Base-by-base conservation (phyloP, 2,888 invertebrate species). In the Ceratothoa steindachneri region DNA sequence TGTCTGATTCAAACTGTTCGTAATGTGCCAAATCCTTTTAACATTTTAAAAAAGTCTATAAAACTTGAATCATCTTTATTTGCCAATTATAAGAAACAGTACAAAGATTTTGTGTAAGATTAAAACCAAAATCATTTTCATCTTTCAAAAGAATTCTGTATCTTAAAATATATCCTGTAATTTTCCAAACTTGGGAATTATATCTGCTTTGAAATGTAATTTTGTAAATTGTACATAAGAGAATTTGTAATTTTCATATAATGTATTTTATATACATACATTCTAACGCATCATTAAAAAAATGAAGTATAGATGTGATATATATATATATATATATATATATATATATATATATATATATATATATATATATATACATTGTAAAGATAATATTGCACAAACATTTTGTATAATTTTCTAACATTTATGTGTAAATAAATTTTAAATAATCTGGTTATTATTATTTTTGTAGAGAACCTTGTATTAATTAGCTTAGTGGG, bases 241-340 rank as follows among this genome's bases (percentile, higher is more conserved):
- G 41, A 41, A 9, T 41, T 41, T 9, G 41, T 41, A 9, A 41
- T 41, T 66, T 27, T 27, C 27, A 53, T 24, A 27, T 9, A 53
- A n/a, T 28, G 5, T 51, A 30, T 29, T n/a, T 30, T 64, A 70
- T 64, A 70, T 51, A 51, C 7, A 29, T 30, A 67, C 7, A 67
- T 15, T 52, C 27, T 52, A 12, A 53, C 12, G 41, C 30, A 30
- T 30, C 15, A 5, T 30, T 65, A 2, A 22, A 15, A 66, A 7
- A 29, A 65, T 19, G n/a, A 2, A n/a, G 66, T 28, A 65, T 71
- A n/a, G 2, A 64, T 60, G 30, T 71, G 9, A 15, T 30, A 30
- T n/a, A 55, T 69, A 71, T 60, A 71, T 67, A 71, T 29, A 71
- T 29, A 71, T 67, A 60, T 29, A 71, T 29, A 67, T 4, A 28